phyloP scores from a whole-genome alignment of 2,113 vertebrate species.

The Leptocoma aspasia region DNA sequence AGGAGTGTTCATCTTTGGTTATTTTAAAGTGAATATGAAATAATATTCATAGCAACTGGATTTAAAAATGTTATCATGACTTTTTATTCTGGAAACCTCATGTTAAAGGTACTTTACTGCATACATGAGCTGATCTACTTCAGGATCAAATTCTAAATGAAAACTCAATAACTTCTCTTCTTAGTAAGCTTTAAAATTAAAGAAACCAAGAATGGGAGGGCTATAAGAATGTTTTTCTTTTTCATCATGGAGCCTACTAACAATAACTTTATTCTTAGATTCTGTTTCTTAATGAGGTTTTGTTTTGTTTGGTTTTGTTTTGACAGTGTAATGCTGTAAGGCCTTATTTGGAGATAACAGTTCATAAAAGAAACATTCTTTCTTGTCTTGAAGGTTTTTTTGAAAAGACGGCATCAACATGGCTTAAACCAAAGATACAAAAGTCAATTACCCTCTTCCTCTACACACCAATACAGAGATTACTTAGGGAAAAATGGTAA shows the following conservation, averaged over 20 bases:
- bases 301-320: neutral
- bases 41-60: neutral
- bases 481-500: neutral
- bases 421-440: neutral
- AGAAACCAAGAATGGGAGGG: neutral
- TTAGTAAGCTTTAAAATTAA: neutral
- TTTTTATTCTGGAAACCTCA: neutral
- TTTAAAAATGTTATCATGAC: rapidly evolving
- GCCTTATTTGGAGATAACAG: neutral
- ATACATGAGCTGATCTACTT: neutral
- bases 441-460: neutral
- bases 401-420: neutral
- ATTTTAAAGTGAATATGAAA: neutral
- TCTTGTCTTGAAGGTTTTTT: neutral
- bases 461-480: neutral
- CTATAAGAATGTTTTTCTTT: neutral
- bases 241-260: neutral
- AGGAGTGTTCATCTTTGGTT: neutral
- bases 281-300: neutral
- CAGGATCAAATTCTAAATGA: neutral
- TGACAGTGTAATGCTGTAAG: neutral
- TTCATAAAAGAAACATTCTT: neutral
- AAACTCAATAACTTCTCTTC: neutral
- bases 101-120: neutral
- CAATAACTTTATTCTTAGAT: neutral